These are phyloP conservation scores for Podarcis raffonei DNA, from an alignment of 2,113 vertebrate genomes.

Conservation along the genomic window DNA sequence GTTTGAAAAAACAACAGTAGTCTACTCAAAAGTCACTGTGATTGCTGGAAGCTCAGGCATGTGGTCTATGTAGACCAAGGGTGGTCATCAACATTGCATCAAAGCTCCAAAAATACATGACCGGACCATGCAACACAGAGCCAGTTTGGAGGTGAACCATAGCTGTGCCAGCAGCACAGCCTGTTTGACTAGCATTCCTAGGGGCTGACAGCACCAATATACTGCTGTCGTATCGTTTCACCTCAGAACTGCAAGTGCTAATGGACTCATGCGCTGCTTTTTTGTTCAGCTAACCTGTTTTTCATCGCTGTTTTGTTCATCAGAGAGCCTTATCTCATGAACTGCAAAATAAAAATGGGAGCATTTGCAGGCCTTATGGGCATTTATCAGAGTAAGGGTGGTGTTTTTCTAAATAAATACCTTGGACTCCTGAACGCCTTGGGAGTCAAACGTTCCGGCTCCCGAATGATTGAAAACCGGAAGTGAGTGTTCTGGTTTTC, in stretches of 20 bases:
- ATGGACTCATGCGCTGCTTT: neutral
- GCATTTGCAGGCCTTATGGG: neutral
- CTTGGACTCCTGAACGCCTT: too few relatives aligned
- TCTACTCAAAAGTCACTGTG: neutral
- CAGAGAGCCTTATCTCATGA: neutral
- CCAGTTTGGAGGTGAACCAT: conserved; percentile 28
- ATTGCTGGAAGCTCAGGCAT: neutral
- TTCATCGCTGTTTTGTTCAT: neutral
- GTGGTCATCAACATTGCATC: neutral
- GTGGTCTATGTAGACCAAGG: neutral
- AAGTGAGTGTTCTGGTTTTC: too few relatives aligned
- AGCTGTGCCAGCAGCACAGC: conserved; percentile 6
- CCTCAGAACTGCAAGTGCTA: neutral
- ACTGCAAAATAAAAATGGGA: neutral
- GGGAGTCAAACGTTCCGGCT: too few relatives aligned
- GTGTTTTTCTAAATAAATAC: too few relatives aligned
- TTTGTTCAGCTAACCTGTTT: neutral
- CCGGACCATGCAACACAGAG: conserved; percentile 6
- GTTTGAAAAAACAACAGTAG: too few relatives aligned
- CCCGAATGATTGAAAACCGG: too few relatives aligned
- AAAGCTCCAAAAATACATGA: neutral
- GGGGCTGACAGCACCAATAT: neutral
- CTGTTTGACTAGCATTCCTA: neutral
- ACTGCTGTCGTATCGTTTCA: neutral
- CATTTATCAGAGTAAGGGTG: neutral